Percentiles rank a stretch among this genome's conserved stretches.
These are phyloP conservation scores for Zaprionus africanus DNA, from an alignment of 1,140 invertebrate genomes.

Conservation along the genomic window DNA sequence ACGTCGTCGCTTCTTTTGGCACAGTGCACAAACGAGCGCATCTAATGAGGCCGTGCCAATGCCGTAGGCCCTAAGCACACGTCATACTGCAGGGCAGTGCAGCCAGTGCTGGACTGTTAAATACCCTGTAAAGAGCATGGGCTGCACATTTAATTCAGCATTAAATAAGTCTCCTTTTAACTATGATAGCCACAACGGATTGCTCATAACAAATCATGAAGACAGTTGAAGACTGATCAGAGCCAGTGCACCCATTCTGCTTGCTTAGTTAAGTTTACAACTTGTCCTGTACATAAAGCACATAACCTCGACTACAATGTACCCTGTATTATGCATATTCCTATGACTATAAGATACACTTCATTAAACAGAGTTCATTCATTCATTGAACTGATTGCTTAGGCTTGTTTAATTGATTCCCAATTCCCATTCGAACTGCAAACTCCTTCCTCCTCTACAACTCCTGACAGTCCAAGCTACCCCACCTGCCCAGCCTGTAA, in stretches of 20 bases:
- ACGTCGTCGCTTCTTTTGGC: constrained; percentile 46
- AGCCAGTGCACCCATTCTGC: background rate
- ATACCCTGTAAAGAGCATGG: constrained; percentile 19
- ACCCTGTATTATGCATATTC: background rate
- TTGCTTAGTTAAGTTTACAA: background rate
- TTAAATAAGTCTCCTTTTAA: no score
- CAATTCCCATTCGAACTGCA: background rate
- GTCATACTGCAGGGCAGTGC: constrained; percentile 7
- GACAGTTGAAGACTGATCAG: background rate
- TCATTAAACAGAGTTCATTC: background rate
- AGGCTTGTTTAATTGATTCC: background rate
- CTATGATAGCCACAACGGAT: background rate
- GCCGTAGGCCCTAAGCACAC: constrained; percentile 40
- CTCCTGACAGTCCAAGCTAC: background rate
- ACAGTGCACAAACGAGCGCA: constrained; percentile 55
- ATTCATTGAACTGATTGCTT: background rate
- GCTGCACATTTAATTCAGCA: background rate
- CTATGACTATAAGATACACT: background rate
- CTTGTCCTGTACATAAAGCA: background rate
- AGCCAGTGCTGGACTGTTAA: background rate
- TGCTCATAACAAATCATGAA: background rate
- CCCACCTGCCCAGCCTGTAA: background rate
- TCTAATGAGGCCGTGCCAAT: constrained; percentile 60
- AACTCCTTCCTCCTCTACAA: background rate
- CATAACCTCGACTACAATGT: background rate